Evolutionary conservation across 2,113 vertebrate species (phyloP).

Genomic region (Cryptoleucopteryx plumbea): DNA sequence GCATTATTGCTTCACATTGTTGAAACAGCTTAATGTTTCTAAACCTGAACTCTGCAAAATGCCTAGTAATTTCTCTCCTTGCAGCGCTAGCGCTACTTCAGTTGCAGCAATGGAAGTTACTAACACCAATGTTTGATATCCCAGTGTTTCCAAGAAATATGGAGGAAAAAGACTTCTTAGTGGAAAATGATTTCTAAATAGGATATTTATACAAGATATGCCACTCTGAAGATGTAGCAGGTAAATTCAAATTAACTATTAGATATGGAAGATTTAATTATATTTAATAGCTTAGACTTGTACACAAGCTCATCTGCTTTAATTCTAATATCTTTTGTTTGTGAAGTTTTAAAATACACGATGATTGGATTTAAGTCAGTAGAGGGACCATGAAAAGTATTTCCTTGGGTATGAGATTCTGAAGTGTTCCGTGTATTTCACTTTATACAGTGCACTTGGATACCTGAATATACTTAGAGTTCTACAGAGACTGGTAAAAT

Average conservation of each 20-base stretch:
- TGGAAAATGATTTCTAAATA: neutral
- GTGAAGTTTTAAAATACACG: neutral
- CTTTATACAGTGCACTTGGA: neutral
- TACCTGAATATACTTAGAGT: neutral
- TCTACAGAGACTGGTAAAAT: neutral
- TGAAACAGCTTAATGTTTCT: neutral
- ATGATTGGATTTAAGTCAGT: neutral
- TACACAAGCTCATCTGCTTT: neutral
- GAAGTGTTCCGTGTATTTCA: neutral
- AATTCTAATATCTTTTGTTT: neutral
- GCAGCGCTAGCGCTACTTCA: neutral
- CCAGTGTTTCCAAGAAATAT: neutral
- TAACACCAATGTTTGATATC: neutral
- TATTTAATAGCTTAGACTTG: neutral
- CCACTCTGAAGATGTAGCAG: neutral
- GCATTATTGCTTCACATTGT: too few relatives aligned
- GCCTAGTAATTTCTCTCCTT: neutral
- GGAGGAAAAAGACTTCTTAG: neutral
- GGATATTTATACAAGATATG: neutral
- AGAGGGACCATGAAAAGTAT: neutral
- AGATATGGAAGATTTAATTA: neutral
- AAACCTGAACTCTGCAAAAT: neutral
- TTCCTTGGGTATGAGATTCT: neutral
- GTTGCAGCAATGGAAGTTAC: neutral
- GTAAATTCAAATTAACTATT: neutral